phyloP scores from a whole-genome alignment of 2,797 vertebrate genomes.

The Peromyscus aztecus region DNA sequence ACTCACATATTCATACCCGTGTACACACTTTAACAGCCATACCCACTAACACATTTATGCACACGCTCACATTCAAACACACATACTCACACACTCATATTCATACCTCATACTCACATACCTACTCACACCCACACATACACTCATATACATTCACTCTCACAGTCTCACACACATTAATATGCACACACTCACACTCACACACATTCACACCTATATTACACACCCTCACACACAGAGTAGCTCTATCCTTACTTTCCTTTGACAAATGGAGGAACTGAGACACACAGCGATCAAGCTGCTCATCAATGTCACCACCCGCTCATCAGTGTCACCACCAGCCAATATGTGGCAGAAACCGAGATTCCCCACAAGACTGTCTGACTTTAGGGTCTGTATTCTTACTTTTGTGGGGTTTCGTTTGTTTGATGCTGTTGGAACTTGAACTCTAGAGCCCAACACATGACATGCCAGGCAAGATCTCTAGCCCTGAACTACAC shows the following conservation, averaged over 20 bases:
- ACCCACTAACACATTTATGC: neutral
- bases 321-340: neutral
- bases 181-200: neutral
- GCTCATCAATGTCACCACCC: too few relatives aligned
- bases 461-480: neutral
- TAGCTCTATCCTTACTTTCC: neutral
- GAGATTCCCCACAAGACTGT: neutral
- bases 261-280: neutral
- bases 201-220: neutral
- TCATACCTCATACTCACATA: neutral
- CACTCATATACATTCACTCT: neutral
- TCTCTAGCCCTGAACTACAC: neutral
- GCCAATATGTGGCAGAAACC: neutral
- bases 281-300: neutral
- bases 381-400: neutral
- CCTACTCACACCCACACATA: neutral
- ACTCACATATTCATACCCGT: neutral
- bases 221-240: neutral
- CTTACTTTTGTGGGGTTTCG: neutral
- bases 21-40: neutral
- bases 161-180: neutral
- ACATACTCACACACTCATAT: neutral
- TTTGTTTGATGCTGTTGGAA: neutral
- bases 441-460: neutral
- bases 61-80: too few relatives aligned